phyloP scores from a whole-genome alignment of 2,888 invertebrate genomes.

The Ellobium chinense region DNA sequence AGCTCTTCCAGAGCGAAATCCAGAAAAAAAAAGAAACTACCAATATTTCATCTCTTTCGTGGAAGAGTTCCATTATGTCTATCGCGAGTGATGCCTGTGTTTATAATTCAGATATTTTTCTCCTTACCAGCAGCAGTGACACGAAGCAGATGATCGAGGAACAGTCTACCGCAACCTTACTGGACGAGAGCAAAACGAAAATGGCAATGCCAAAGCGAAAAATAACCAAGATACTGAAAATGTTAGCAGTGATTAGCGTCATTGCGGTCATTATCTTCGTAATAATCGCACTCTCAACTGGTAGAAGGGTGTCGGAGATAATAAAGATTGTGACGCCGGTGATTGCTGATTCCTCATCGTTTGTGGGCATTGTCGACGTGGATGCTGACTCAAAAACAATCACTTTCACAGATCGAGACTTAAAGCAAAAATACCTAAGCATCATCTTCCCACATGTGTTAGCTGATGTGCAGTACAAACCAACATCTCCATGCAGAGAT shows the following conservation, averaged over 20 bases:
- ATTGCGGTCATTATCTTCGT: constrained; percentile 33
- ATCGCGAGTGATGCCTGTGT: too few relatives aligned
- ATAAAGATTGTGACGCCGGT: neutral
- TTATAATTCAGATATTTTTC: too few relatives aligned
- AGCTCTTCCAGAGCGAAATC: too few relatives aligned
- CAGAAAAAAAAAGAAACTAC: too few relatives aligned
- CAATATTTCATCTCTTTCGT: too few relatives aligned
- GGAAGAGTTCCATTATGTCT: too few relatives aligned
- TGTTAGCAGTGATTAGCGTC: constrained; percentile 11
- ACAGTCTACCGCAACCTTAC: neutral
- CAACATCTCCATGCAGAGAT: neutral
- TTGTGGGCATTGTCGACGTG: neutral
- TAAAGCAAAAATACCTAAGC: constrained; percentile 24
- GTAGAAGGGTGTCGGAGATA: constrained; percentile 8
- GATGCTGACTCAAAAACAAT: constrained; percentile 1
- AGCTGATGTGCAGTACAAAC: neutral
- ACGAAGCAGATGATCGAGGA: neutral
- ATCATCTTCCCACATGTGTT: constrained; percentile 19
- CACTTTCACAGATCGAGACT: constrained; percentile 27
- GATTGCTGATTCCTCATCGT: too few relatives aligned
- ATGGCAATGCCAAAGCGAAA: constrained; percentile 52
- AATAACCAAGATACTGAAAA: constrained; percentile 45
- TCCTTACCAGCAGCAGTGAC: too few relatives aligned
- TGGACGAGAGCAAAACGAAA: neutral
- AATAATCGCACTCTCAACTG: constrained; percentile 1